Conservation (phyloP, 1,140 invertebrate genomes). For the Caenorhabditis latens region DNA sequence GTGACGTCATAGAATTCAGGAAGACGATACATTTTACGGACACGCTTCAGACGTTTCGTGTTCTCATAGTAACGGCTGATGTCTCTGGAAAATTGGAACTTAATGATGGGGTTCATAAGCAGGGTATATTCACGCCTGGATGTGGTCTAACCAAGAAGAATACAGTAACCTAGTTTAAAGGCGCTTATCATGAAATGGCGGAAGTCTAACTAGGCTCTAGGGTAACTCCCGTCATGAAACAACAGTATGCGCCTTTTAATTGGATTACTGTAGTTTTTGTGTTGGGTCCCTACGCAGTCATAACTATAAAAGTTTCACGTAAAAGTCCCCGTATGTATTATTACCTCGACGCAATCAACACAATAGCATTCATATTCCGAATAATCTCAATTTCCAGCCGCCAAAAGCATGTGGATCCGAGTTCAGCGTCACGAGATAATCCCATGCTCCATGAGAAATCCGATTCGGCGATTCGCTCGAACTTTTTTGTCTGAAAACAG, state of each 20-base stretch:
- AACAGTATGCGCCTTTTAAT: too few relatives aligned
- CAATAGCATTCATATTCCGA: constrained; percentile 59
- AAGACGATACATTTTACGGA: constrained; percentile 71
- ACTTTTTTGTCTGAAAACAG: constrained; percentile 70
- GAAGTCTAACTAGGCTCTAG: too few relatives aligned
- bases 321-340: too few relatives aligned
- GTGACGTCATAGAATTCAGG: constrained; percentile 71
- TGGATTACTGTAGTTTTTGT: constrained; percentile 54
- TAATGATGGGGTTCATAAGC: constrained; percentile 9
- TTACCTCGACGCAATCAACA: constrained; percentile 61
- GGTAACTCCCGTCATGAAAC: too few relatives aligned
- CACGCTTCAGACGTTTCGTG: constrained; percentile 71
- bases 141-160: too few relatives aligned
- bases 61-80: constrained; percentile 67
- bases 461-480: constrained; percentile 71
- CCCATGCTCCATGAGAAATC: constrained; percentile 74
- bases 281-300: too few relatives aligned
- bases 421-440: constrained; percentile 69
- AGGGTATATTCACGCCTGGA: too few relatives aligned
- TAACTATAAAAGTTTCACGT: too few relatives aligned
- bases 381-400: constrained; percentile 69
- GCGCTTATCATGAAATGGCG: too few relatives aligned
- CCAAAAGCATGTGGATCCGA: constrained; percentile 71
- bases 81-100: constrained; percentile 63
- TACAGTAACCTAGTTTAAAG: too few relatives aligned